Evolutionary conservation across 2,888 invertebrate genomes (phyloP).

Genomic region (Gisinianus flammeolus): DNA sequence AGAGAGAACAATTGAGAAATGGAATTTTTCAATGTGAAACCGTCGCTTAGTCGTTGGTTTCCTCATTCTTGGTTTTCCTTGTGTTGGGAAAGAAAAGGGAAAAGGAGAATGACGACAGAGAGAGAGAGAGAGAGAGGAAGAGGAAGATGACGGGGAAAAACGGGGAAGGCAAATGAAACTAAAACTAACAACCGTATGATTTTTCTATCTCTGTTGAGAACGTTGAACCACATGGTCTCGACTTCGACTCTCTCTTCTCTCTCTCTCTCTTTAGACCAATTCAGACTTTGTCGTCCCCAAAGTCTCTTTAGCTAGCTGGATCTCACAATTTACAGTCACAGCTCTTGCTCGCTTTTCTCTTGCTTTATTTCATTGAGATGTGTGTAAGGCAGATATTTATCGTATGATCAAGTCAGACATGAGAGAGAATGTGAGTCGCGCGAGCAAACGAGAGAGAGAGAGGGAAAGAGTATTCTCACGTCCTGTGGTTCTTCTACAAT

Average conservation of each 20-base stretch:
- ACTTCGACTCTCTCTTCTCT: not conserved
- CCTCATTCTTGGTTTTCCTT: no score
- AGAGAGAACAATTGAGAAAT: no score
- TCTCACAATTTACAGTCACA: not conserved
- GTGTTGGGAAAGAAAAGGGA: not conserved
- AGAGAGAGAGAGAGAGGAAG: not conserved
- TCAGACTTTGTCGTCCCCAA: not conserved
- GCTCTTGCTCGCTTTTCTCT: not conserved
- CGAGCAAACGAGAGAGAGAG: not conserved
- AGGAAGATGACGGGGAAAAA: not conserved
- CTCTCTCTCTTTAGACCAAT: not conserved
- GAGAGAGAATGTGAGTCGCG: not conserved
- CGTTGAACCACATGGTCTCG: constrained; percentile 14
- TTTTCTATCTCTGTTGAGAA: constrained; percentile 6
- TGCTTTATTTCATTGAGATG: not conserved
- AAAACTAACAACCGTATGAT: constrained; percentile 22
- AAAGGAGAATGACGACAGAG: not conserved
- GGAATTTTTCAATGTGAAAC: not conserved
- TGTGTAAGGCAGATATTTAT: not conserved
- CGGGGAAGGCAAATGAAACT: constrained; percentile 1
- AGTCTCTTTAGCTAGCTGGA: not conserved
- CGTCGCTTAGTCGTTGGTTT: not conserved
- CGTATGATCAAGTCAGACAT: not conserved
- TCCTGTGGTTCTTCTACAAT: not conserved
- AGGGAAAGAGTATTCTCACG: not conserved